phyloP scores from a whole-genome alignment of 2,888 invertebrate species.

The Prionchulus punctatus region DNA sequence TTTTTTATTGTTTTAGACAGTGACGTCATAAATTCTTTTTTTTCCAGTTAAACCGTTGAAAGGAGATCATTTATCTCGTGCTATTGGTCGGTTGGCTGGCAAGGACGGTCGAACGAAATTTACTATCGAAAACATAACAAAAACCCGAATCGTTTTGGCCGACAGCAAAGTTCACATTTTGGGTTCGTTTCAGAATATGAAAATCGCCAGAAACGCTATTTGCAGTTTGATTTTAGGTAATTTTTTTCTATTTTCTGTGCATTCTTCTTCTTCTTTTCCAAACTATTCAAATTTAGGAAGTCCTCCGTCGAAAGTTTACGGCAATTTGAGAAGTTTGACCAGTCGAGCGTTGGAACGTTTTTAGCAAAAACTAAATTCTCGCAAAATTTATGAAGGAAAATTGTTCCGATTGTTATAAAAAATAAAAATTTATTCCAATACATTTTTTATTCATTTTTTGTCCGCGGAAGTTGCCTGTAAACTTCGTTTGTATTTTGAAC shows the following conservation, averaged over 20 bases:
- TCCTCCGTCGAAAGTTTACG: slow-evolving; percentile 93
- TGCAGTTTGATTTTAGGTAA: slow-evolving; percentile 80
- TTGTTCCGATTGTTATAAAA: no score
- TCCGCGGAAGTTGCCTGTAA: no score
- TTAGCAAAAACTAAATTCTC: slow-evolving; percentile 38
- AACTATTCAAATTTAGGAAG: slow-evolving; percentile 44
- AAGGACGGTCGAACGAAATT: slow-evolving; percentile 92
- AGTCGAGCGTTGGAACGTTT: slow-evolving; percentile 65
- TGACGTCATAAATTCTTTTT: background rate
- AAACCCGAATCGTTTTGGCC: slow-evolving; percentile 89
- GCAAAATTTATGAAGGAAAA: no score
- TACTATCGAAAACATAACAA: slow-evolving; percentile 95
- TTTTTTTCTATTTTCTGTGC: slow-evolving; percentile 14
- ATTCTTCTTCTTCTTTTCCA: background rate
- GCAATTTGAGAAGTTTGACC: slow-evolving; percentile 71
- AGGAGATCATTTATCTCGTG: slow-evolving; percentile 85
- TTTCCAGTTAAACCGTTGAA: slow-evolving; percentile 64
- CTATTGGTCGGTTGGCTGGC: slow-evolving; percentile 91
- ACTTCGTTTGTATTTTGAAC: no score
- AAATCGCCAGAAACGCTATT: slow-evolving; percentile 75
- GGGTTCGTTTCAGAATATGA: slow-evolving; percentile 91
- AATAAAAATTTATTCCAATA: no score
- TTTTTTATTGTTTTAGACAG: slow-evolving; percentile 11
- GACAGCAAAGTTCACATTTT: slow-evolving; percentile 90
- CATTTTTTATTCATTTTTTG: no score